Evolutionary conservation across 1,140 invertebrate genomes (phyloP).

Genomic region (Drosophila athabasca): DNA sequence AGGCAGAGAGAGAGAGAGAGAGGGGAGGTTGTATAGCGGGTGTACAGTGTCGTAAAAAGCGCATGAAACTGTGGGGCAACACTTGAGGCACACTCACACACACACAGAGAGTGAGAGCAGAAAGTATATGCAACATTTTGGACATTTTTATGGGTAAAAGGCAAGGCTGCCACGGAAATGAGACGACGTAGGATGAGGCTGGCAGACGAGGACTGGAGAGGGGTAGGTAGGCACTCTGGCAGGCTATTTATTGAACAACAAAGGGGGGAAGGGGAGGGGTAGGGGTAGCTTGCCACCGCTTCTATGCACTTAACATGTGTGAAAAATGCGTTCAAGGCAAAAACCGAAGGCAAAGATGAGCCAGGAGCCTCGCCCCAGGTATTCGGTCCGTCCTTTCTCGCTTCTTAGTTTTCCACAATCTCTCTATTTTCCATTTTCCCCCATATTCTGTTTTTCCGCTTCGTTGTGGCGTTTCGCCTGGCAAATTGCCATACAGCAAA

Average conservation of each 20-base stretch:
- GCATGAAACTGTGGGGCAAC: conserved; percentile 58
- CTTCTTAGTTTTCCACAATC: conserved; percentile 40
- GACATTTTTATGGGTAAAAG: conserved; percentile 56
- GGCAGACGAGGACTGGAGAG: background rate
- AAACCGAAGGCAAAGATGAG: conserved; percentile 30
- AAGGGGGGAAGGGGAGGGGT: background rate
- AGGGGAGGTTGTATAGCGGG: background rate
- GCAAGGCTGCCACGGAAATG: conserved; percentile 31
- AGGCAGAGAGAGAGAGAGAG: background rate
- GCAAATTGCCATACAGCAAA: conserved; percentile 70
- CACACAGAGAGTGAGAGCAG: background rate
- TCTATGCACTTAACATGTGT: conserved; percentile 53
- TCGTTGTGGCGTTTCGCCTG: conserved; percentile 47
- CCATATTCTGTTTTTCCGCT: conserved; percentile 39
- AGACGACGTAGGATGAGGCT: conserved; percentile 10
- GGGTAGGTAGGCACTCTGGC: conserved; percentile 2
- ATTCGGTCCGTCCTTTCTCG: conserved; percentile 32
- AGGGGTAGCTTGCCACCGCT: background rate
- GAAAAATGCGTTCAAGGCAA: conserved; percentile 72
- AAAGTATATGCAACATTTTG: conserved; percentile 61
- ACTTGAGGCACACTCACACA: conserved; percentile 43
- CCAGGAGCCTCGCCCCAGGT: conserved; percentile 46
- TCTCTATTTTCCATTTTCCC: conserved; percentile 32
- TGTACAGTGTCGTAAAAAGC: conserved; percentile 70
- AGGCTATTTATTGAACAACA: conserved; percentile 70